A percentile compares a stretch with the other conserved stretches of the same genome.
Evolutionary conservation across 2,797 vertebrate genomes (phyloP).

Genomic region (Enteromius mattozi): DNA sequence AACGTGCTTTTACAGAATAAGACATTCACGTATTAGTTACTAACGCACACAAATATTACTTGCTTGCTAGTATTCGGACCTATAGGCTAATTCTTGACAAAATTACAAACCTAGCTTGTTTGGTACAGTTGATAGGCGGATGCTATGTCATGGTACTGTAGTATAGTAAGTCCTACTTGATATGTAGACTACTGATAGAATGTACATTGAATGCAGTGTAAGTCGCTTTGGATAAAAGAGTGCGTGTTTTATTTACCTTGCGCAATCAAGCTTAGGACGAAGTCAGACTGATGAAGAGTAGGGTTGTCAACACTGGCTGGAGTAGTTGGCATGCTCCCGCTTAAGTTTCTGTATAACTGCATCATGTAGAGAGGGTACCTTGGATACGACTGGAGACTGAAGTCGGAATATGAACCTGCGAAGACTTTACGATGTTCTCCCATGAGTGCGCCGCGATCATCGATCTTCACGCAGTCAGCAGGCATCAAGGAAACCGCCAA

Average conservation of each 20-base stretch:
- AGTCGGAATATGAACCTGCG: conserved; percentile 38
- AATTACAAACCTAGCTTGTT: background rate
- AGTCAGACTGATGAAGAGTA: conserved; percentile 70
- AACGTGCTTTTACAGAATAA: background rate
- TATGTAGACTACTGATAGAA: background rate
- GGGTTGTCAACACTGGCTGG: conserved; percentile 48
- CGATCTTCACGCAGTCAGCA: conserved; percentile 12
- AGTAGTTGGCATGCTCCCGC: conserved; percentile 39
- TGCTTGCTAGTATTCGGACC: background rate
- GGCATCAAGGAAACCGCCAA: background rate
- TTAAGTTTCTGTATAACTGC: conserved; percentile 83
- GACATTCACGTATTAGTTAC: background rate
- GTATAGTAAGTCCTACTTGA: background rate
- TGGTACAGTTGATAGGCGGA: background rate
- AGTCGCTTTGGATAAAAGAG: background rate
- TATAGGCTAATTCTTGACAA: background rate
- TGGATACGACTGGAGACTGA: conserved; percentile 51
- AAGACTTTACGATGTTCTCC: conserved; percentile 27
- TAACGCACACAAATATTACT: background rate
- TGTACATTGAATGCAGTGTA: background rate
- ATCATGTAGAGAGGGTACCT: conserved; percentile 84
- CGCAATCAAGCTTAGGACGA: conserved; percentile 80
- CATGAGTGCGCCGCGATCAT: background rate
- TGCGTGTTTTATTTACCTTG: conserved; percentile 79
- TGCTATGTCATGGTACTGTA: background rate